These are phyloP conservation scores for Glossophaga mutica DNA, from an alignment of 2,797 vertebrate genomes.

Conservation along the genomic window DNA sequence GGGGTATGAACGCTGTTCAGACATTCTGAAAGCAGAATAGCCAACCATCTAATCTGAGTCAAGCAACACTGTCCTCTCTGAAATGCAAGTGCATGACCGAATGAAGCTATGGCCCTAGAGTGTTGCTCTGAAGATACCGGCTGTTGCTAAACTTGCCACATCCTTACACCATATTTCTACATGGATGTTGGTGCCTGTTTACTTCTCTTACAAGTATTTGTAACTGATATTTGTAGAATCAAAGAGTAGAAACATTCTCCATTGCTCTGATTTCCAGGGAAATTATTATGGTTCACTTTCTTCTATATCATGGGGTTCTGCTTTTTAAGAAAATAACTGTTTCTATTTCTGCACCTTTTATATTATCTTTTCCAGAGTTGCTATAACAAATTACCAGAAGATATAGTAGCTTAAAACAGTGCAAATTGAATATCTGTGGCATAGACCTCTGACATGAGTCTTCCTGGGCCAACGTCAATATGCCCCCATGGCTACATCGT, in stretches of 20 bases:
- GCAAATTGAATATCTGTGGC: background rate
- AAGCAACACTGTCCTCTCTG: background rate
- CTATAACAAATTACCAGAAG: background rate
- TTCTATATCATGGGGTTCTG: background rate
- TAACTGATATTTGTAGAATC: background rate
- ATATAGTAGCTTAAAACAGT: background rate
- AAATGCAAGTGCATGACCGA: background rate
- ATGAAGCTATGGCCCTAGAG: background rate
- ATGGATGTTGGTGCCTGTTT: accelerated
- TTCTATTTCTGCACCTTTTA: background rate
- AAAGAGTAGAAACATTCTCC: background rate
- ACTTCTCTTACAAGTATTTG: background rate
- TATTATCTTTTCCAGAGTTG: background rate
- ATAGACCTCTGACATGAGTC: background rate
- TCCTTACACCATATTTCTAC: too few species aligned
- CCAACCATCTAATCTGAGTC: background rate
- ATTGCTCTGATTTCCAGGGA: background rate
- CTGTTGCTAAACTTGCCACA: too few species aligned
- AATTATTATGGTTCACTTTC: background rate
- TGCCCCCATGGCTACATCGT: background rate
- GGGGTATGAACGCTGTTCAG: background rate
- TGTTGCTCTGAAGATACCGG: background rate
- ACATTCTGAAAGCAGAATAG: background rate
- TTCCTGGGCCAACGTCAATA: background rate
- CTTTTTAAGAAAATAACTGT: background rate